Conservation (phyloP, 2,797 vertebrate species). For the Gorsachius magnificus region DNA sequence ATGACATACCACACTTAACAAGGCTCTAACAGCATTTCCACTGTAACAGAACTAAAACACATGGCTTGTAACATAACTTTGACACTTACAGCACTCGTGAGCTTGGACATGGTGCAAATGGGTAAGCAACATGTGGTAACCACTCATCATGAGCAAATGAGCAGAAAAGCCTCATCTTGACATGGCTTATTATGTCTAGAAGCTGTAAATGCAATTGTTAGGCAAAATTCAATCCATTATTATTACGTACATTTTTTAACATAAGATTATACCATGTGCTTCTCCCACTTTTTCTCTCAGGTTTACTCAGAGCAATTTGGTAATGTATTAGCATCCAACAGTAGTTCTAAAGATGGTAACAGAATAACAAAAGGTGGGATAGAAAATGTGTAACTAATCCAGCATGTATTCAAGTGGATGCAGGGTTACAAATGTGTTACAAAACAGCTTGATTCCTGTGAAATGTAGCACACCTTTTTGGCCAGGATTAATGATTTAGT, state of each 20-base stretch:
- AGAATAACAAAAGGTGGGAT: background rate
- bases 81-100: slow-evolving; percentile 76
- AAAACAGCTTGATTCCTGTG: background rate
- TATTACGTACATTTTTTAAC: background rate
- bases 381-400: background rate
- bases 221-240: slow-evolving; percentile 11
- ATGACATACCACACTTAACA: slow-evolving; percentile 84
- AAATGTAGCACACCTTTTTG: background rate
- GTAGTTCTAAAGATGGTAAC: background rate
- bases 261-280: background rate
- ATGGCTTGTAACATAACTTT: slow-evolving; percentile 78
- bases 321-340: background rate
- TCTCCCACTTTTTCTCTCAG: background rate
- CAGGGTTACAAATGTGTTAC: background rate
- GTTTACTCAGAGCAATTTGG: background rate
- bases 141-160: slow-evolving; percentile 72
- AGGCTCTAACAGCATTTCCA: slow-evolving; percentile 83
- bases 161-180: slow-evolving; percentile 61
- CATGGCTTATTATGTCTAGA: slow-evolving; percentile 49
- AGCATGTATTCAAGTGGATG: background rate
- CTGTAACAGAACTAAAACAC: slow-evolving; percentile 91
- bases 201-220: slow-evolving; percentile 45
- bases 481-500: background rate
- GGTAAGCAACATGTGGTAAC: slow-evolving; percentile 80
- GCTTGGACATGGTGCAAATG: slow-evolving; percentile 82